Conservation (phyloP, 2,113 vertebrate species). For the Dendropsophus ebraccatus region DNA sequence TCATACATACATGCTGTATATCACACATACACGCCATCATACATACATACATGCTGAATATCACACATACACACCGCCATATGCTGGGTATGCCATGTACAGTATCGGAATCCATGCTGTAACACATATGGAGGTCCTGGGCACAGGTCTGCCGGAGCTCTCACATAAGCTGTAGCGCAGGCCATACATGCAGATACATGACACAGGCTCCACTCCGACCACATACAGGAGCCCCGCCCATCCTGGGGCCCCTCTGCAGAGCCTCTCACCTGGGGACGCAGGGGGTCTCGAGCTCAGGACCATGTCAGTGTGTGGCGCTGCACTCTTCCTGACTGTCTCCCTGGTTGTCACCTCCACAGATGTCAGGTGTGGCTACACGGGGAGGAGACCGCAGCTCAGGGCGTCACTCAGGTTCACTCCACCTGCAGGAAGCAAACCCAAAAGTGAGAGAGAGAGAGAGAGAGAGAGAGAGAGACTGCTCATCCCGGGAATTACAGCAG, state of each 20-base stretch:
- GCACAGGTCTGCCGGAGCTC: background rate
- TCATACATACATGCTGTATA: too few relatives aligned
- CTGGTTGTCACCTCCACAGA: background rate
- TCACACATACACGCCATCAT: too few relatives aligned
- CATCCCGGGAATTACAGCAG: too few relatives aligned
- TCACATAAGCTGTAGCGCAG: background rate
- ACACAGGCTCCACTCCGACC: too few relatives aligned
- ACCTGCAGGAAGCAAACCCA: too few relatives aligned
- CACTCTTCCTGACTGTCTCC: conserved; percentile 13
- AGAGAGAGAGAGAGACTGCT: too few relatives aligned
- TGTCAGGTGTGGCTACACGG: conserved; percentile 44
- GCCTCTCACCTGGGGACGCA: conserved; percentile 21
- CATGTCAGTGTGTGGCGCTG: background rate
- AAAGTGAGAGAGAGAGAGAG: too few relatives aligned
- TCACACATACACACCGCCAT: too few relatives aligned
- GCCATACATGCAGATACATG: background rate
- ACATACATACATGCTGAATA: too few relatives aligned
- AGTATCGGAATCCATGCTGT: background rate
- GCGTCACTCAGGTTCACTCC: background rate
- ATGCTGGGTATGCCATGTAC: background rate
- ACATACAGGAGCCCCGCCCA: background rate
- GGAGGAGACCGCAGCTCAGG: background rate
- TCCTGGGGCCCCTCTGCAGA: too few relatives aligned
- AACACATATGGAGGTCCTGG: background rate
- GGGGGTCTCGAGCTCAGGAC: background rate